Evolutionary conservation across 2,797 vertebrate genomes (phyloP).

Genomic region (Peromyscus nudipes): DNA sequence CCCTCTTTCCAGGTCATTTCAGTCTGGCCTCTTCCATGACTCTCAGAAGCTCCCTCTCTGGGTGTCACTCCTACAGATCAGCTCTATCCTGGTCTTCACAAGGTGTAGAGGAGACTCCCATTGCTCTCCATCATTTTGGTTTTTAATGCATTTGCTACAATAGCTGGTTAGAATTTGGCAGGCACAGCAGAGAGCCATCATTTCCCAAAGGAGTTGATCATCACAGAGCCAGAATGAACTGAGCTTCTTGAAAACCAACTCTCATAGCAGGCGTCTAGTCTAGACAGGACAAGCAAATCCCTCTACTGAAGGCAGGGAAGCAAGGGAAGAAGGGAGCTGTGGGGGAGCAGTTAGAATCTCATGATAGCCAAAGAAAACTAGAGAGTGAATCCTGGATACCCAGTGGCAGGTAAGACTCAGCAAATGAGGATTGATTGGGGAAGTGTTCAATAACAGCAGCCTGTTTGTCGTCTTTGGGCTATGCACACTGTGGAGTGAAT

Average conservation of each 20-base stretch:
- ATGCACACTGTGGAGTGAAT: neutral
- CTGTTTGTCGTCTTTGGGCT: neutral
- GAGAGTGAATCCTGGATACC: constrained; percentile 63
- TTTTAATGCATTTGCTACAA: neutral
- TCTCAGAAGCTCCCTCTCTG: neutral
- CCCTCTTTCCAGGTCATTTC: neutral
- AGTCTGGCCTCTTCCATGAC: neutral
- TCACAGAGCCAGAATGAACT: neutral
- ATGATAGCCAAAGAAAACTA: constrained; percentile 65
- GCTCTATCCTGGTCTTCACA: constrained; percentile 8
- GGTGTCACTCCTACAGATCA: neutral
- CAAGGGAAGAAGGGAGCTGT: neutral
- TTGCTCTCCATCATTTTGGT: neutral
- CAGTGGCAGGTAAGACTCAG: constrained; percentile 28
- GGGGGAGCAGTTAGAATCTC: constrained; percentile 49
- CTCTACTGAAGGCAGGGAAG: constrained; percentile 38
- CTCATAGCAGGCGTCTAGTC: constrained; percentile 25
- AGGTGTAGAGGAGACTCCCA: neutral
- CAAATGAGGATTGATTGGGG: constrained; percentile 56
- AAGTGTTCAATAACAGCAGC: constrained; percentile 59
- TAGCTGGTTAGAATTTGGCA: neutral
- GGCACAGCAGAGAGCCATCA: neutral
- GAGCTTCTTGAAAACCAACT: neutral
- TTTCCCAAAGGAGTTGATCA: constrained; percentile 1
- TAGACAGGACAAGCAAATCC: neutral